Evolutionary conservation across 2,888 invertebrate species (phyloP).

Genomic region (Trissolcus brochymenae): DNA sequence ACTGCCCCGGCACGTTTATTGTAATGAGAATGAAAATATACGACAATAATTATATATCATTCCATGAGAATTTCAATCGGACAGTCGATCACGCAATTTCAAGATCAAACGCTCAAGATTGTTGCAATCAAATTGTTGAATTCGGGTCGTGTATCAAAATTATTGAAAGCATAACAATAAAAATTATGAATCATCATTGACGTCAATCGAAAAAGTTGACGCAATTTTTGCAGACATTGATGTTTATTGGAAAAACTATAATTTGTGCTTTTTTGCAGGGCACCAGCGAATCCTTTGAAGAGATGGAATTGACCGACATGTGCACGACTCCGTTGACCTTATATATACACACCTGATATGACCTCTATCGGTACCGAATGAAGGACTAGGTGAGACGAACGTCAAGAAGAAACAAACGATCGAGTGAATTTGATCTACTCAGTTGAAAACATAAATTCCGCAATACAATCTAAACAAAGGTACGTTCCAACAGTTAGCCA

Average conservation of each 20-base stretch:
- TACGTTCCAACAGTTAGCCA: conserved; percentile 60
- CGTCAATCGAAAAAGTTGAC: neutral
- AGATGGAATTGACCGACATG: conserved; percentile 33
- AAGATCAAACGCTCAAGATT: neutral
- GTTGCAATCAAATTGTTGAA: neutral
- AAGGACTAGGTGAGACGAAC: conserved; percentile 55
- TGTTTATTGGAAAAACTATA: conserved; percentile 34
- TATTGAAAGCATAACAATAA: no score
- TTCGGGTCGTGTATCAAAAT: neutral
- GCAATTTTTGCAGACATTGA: conserved; percentile 38
- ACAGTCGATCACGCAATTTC: conserved; percentile 1
- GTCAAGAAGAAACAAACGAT: conserved; percentile 60
- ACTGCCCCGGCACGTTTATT: conserved; percentile 37
- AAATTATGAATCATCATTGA: neutral
- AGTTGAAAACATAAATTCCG: conserved; percentile 64
- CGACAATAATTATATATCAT: conserved; percentile 48
- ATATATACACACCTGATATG: conserved; percentile 57
- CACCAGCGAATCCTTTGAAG: conserved; percentile 12
- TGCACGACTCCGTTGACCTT: conserved; percentile 59
- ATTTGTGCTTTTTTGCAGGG: conserved; percentile 47
- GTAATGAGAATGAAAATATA: conserved; percentile 53
- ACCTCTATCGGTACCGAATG: conserved; percentile 62
- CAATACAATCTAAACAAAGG: conserved; percentile 72
- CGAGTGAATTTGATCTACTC: conserved; percentile 61
- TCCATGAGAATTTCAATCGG: conserved; percentile 16